Base-by-base conservation (phyloP, 2,888 invertebrate species). In the Sturmia bella region DNA sequence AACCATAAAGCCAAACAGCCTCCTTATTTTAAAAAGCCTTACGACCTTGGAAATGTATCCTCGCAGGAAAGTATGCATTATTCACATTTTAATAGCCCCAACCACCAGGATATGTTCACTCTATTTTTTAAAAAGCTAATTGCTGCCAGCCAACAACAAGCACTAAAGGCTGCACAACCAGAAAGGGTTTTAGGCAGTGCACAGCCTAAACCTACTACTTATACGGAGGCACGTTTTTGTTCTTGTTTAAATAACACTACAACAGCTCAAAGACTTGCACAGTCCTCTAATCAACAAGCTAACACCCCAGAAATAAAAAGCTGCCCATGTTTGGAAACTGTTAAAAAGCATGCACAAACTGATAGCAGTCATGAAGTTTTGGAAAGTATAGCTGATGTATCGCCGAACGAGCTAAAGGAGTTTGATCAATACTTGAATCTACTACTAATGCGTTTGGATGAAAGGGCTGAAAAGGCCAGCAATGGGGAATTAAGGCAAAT, bases 361-460 rank as follows among this genome's bases (percentile, higher is more conserved):
- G 12, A 39, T 12, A 32, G 7, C 12, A 48, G 4, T 48, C 4
- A 13, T 17, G 2, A 13, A 32, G 32, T 32, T 32, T 3, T 32
- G 7, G 32, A 9, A 32, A 32, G 32, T 32, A 9, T 32, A 7
- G 32, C 32, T 15, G 11, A 41, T 4, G 6, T 39, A 15, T 24
- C 15, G 6, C 6, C 17, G 4, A 12, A 19, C 13, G 27, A 19
- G 7, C 5, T 11, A 0, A 1, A 27, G 5, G 21, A 15, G 13
- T 12, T 9, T 0, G 43, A 73, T 13, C 43, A 64, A 37, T 37
- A 56, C 37, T 37, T 74, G 17, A 63, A 45, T 56, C 37, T 19
- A 37, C 45, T 73, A 54, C 37, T 74, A 17, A 45, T 37, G 12
- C 32, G 64, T 17, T n/a, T 74, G 13, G 54, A 54, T 11, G n/a